A percentile compares a stretch with the other conserved stretches of the same genome.
phyloP scores from a whole-genome alignment of 92 coral and sea anemone genomes.

The Porites lobata region DNA sequence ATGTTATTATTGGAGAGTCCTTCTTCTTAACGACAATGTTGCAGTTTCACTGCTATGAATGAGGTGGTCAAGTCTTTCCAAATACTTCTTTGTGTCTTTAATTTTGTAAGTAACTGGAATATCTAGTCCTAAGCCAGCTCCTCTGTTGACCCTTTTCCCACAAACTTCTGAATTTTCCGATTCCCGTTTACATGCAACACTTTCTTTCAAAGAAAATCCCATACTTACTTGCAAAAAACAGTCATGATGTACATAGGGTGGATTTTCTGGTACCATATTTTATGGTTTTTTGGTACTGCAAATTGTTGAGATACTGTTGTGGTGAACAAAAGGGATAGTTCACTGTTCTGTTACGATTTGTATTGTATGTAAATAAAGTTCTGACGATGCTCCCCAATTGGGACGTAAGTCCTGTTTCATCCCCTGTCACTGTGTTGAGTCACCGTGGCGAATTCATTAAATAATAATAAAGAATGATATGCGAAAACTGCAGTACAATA shows the following conservation, averaged over 20 bases:
- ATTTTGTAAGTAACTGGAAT: constrained; percentile 63
- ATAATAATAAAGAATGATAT: too few species aligned
- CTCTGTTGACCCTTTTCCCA: constrained; percentile 56
- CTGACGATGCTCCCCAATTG: not conserved
- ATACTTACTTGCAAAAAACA: too few species aligned
- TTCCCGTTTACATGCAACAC: not conserved
- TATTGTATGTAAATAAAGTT: not conserved
- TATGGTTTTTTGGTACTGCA: too few species aligned
- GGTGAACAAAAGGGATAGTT: not conserved
- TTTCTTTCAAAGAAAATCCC: not conserved
- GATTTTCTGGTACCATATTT: too few species aligned
- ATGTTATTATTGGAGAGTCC: not conserved
- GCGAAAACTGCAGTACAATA: not conserved
- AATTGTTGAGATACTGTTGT: not conserved
- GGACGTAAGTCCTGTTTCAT: too few species aligned
- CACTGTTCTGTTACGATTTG: not conserved
- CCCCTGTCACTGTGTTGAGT: too few species aligned
- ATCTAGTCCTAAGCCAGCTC: constrained; percentile 69
- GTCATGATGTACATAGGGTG: too few species aligned
- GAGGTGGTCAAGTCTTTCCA: constrained; percentile 62
- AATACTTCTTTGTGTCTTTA: constrained; percentile 60
- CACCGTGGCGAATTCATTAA: too few species aligned
- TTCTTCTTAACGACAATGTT: constrained; percentile 25
- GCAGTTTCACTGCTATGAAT: constrained; percentile 46
- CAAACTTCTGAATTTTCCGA: constrained; percentile 5